These are phyloP conservation scores for Periphyllus acericola DNA, from an alignment of 2,888 invertebrate species.

Conservation along the genomic window DNA sequence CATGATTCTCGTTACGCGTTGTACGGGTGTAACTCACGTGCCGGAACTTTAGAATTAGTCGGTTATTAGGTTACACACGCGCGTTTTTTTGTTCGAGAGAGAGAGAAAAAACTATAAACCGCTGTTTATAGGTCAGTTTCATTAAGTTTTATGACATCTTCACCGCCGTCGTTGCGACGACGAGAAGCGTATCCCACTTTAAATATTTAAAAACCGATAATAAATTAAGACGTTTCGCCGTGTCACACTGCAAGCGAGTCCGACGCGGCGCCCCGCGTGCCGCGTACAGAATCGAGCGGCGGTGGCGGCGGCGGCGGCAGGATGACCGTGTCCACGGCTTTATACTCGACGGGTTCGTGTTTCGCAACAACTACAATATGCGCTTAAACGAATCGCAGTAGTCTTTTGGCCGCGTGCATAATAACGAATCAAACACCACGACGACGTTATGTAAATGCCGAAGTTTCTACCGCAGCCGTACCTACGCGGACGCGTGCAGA, in stretches of 20 bases:
- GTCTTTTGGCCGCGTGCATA: no score
- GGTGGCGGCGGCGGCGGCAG: no score
- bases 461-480: no score
- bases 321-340: no score
- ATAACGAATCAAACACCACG: no score
- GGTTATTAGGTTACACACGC: neutral
- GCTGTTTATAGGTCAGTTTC: neutral
- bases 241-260: neutral
- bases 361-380: no score
- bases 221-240: no score
- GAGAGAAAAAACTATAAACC: neutral
- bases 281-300: no score
- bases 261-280: neutral
- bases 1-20: neutral
- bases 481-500: no score
- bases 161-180: neutral
- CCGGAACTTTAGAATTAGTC: neutral
- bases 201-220: neutral
- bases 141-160: neutral
- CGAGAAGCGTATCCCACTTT: neutral
- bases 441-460: no score
- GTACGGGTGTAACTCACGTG: neutral
- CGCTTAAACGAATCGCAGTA: no score
- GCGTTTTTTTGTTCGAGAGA: neutral
- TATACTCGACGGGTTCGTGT: no score